Conservation (phyloP, 2,888 invertebrate species). For the Tenodera sinensis region DNA sequence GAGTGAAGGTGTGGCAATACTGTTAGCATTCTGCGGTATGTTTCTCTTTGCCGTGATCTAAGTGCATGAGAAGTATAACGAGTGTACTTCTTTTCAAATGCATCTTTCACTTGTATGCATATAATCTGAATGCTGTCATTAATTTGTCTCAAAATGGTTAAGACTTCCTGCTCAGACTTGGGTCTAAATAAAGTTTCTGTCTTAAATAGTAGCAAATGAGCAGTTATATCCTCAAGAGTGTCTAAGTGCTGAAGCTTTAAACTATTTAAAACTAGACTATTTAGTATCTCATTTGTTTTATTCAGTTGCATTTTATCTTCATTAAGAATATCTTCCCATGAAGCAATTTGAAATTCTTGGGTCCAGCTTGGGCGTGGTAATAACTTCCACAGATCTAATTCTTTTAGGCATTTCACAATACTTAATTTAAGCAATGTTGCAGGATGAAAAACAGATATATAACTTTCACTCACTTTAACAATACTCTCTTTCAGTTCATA, state of each 20-base stretch:
- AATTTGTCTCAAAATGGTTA: constrained; percentile 37
- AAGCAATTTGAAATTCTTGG: neutral
- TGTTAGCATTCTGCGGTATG: constrained; percentile 14
- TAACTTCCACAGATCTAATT: constrained; percentile 26
- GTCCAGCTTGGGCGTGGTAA: constrained; percentile 31
- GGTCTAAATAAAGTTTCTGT: constrained; percentile 33
- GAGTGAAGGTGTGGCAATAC: constrained; percentile 12
- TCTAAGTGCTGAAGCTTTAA: neutral
- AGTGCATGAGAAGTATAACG: constrained; percentile 28
- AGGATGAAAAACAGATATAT: constrained; percentile 25
- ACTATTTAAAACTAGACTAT: neutral
- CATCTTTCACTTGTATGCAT: constrained; percentile 36
- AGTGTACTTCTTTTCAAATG: constrained; percentile 34
- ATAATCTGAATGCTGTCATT: constrained; percentile 33
- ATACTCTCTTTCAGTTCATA: neutral
- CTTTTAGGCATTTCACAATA: constrained; percentile 13
- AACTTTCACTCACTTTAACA: constrained; percentile 1
- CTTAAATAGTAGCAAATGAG: neutral
- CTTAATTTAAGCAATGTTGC: constrained; percentile 19
- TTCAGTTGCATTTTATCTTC: neutral
- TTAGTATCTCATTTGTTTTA: neutral
- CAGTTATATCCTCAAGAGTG: neutral
- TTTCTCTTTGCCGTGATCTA: constrained; percentile 24
- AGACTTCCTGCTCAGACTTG: constrained; percentile 38
- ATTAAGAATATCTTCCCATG: neutral